phyloP scores from a whole-genome alignment of 2,113 vertebrate species.

The Mustelus asterias region DNA sequence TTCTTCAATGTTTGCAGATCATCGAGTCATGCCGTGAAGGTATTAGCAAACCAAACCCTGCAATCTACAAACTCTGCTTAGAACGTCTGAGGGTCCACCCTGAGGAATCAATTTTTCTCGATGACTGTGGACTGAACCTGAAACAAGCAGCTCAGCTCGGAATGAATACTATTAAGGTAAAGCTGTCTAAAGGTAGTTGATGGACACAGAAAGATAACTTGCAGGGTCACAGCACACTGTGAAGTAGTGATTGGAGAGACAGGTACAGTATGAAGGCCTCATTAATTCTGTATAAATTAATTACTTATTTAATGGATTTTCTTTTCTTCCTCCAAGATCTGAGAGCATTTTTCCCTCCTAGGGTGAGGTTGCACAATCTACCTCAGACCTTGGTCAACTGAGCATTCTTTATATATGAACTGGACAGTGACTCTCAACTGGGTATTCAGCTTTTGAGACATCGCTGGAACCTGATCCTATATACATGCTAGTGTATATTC shows the following conservation, averaged over 20 bases:
- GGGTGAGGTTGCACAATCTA: not conserved
- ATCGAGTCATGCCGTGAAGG: conserved; percentile 61
- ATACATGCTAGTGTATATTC: too few species aligned
- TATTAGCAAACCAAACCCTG: conserved; percentile 55
- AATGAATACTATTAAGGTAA: conserved; percentile 63
- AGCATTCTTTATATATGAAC: not conserved
- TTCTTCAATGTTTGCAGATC: conserved; percentile 48
- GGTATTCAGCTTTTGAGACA: not conserved
- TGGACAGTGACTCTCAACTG: not conserved
- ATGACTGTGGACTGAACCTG: conserved; percentile 59
- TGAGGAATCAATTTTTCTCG: conserved; percentile 63
- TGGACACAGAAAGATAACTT: not conserved
- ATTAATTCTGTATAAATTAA: not conserved
- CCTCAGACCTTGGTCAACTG: not conserved
- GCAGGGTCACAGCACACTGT: not conserved
- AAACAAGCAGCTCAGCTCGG: conserved; percentile 64
- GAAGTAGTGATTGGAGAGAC: not conserved
- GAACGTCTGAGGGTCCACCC: conserved; percentile 55
- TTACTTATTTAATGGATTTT: not conserved
- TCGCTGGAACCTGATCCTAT: not conserved
- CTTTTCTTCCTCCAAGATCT: too few species aligned
- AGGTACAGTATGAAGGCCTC: not conserved
- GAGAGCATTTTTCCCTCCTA: not conserved
- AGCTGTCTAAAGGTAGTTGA: not conserved
- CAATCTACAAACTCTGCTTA: conserved; percentile 60